Evolutionary conservation across 1,140 invertebrate genomes (phyloP).

Genomic region (Drosophila bipectinata): DNA sequence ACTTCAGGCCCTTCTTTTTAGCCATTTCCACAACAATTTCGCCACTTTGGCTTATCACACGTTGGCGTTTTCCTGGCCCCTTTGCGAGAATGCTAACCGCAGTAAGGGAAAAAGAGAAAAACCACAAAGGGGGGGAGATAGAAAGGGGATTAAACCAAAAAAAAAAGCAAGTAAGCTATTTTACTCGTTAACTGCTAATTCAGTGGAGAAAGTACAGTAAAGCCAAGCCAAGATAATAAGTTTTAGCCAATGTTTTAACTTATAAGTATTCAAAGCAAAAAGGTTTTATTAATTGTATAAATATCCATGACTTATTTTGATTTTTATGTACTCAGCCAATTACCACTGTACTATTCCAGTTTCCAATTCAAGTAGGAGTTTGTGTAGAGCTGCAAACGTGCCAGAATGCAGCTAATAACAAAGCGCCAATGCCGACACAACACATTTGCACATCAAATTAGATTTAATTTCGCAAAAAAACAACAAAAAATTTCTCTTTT

Average conservation of each 20-base stretch:
- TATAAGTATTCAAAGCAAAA: too few species aligned
- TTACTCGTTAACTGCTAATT: slow-evolving; percentile 53
- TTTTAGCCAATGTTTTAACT: too few species aligned
- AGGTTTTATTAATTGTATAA: neutral
- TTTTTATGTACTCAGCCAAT: neutral
- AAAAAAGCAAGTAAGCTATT: slow-evolving; percentile 52
- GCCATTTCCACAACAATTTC: slow-evolving; percentile 5
- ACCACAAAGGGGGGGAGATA: slow-evolving; percentile 26
- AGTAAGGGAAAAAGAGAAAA: slow-evolving; percentile 30
- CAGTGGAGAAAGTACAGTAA: neutral
- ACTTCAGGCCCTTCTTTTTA: neutral
- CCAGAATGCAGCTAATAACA: slow-evolving; percentile 38
- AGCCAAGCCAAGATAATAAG: too few species aligned
- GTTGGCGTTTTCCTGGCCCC: slow-evolving; percentile 24
- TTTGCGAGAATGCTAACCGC: slow-evolving; percentile 21
- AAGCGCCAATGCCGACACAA: slow-evolving; percentile 32
- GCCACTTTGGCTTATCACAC: slow-evolving; percentile 49
- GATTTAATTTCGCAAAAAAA: slow-evolving; percentile 63
- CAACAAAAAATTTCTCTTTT: slow-evolving; percentile 24
- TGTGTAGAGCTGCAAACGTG: slow-evolving; percentile 18
- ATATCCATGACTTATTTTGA: neutral
- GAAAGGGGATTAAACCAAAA: neutral
- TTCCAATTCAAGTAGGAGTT: neutral
- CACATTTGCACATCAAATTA: slow-evolving; percentile 64
- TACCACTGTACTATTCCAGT: slow-evolving; percentile 14